phyloP scores from a whole-genome alignment of 2,113 vertebrate species.

The Phaetusa simplex region DNA sequence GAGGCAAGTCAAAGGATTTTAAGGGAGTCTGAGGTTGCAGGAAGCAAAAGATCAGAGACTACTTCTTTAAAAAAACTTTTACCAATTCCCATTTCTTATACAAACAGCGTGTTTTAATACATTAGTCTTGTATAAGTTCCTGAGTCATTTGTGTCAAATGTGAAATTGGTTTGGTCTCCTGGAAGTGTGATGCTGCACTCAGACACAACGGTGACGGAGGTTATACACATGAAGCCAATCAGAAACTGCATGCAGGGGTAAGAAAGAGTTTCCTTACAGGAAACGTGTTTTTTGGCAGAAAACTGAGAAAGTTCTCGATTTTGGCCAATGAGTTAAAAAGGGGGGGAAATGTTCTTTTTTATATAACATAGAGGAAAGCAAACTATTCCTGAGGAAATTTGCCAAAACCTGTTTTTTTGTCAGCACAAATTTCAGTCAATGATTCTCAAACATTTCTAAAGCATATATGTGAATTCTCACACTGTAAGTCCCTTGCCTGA shows the following conservation, averaged over 20 bases:
- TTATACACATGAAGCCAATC: not conserved
- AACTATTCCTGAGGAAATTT: not conserved
- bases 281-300: slow-evolving; percentile 13
- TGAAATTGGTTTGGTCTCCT: slow-evolving; percentile 41
- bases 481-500: not conserved
- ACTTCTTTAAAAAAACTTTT: not conserved
- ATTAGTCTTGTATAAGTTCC: not conserved
- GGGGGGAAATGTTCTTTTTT: not conserved
- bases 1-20: slow-evolving; percentile 22
- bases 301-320: not conserved
- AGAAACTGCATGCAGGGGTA: not conserved
- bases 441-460: not conserved
- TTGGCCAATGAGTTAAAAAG: not conserved
- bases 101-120: not conserved
- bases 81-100: not conserved
- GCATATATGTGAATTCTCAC: not conserved
- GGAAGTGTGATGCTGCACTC: slow-evolving; percentile 30
- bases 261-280: not conserved
- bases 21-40: slow-evolving; percentile 14
- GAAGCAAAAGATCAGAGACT: not conserved
- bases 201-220: not conserved
- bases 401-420: not conserved
- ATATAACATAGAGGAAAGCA: not conserved
- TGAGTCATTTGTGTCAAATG: slow-evolving; percentile 39
- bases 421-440: not conserved